Percentiles rank a stretch among this genome's conserved stretches.
These are phyloP conservation scores for Gobio gobio DNA, from an alignment of 2,113 vertebrate species.

Conservation along the genomic window DNA sequence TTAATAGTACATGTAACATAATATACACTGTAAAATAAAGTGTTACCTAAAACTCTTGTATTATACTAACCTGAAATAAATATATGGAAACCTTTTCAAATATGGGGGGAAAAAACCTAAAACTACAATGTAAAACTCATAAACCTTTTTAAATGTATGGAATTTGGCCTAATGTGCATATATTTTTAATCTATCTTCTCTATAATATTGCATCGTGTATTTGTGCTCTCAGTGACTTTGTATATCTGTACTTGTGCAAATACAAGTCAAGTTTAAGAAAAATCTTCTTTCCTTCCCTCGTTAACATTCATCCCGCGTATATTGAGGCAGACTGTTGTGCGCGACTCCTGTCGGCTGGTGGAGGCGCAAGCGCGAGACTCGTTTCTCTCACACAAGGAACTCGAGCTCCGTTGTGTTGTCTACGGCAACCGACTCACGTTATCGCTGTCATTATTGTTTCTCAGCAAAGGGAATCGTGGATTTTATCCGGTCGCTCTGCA, in stretches of 20 bases:
- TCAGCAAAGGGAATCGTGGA: constrained; percentile 36
- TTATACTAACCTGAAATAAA: not conserved
- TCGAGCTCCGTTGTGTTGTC: constrained; percentile 57
- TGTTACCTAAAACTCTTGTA: not conserved
- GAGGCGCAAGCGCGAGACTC: constrained; percentile 40
- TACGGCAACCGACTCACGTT: constrained; percentile 41
- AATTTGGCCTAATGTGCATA: not conserved
- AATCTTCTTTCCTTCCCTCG: not conserved
- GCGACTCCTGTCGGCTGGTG: constrained; percentile 61
- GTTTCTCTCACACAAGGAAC: constrained; percentile 53
- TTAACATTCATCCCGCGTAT: constrained; percentile 22
- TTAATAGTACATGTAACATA: no score
- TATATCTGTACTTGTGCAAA: not conserved
- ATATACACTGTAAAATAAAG: no score
- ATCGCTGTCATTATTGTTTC: constrained; percentile 9
- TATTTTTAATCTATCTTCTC: not conserved
- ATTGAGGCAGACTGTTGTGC: not conserved
- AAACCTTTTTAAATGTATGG: not conserved
- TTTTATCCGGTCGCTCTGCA: constrained; percentile 50
- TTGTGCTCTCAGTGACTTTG: not conserved
- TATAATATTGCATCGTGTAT: not conserved
- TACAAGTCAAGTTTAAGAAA: not conserved
- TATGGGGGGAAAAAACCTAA: not conserved
- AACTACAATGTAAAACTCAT: not conserved
- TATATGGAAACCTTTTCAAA: not conserved